Evolutionary conservation across 2,888 invertebrate species (phyloP).

Genomic region (Thecocarcelia acutangulata): DNA sequence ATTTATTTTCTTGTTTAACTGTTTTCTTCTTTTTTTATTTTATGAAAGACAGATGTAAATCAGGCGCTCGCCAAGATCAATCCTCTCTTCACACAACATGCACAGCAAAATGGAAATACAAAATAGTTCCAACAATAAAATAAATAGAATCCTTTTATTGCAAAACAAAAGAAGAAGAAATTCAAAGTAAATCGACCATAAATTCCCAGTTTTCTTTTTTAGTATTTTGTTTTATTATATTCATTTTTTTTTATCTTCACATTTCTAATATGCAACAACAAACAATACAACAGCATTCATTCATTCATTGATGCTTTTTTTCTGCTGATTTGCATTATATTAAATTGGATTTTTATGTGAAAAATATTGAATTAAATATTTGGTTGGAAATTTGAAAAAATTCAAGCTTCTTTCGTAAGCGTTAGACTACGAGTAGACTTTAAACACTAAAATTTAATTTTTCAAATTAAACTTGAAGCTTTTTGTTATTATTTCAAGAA

Average conservation of each 20-base stretch:
- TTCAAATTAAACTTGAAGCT: too few relatives aligned
- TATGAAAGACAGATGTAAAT: conserved; percentile 8
- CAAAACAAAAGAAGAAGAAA: not conserved
- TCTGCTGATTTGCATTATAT: not conserved
- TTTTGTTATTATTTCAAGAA: too few relatives aligned
- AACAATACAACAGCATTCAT: conserved; percentile 46
- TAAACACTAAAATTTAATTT: too few relatives aligned
- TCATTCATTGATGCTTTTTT: too few relatives aligned
- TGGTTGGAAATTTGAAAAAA: not conserved
- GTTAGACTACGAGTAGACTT: too few relatives aligned
- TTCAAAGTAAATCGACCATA: conserved; percentile 26
- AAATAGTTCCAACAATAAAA: not conserved
- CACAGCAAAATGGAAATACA: not conserved
- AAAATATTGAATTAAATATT: conserved; percentile 26
- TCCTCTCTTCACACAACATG: conserved; percentile 2
- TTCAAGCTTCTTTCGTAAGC: not conserved
- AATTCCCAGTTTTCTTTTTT: not conserved
- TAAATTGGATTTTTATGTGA: conserved; percentile 25
- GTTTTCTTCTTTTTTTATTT: conserved; percentile 3
- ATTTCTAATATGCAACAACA: conserved; percentile 15
- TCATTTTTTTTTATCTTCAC: conserved; percentile 17
- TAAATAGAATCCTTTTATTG: conserved; percentile 60
- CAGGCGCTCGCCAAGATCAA: not conserved
- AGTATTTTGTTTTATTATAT: not conserved
- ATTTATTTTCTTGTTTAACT: conserved; percentile 50